Base-by-base conservation (phyloP, 2,113 vertebrate species). In the Tachysurus vachellii region DNA sequence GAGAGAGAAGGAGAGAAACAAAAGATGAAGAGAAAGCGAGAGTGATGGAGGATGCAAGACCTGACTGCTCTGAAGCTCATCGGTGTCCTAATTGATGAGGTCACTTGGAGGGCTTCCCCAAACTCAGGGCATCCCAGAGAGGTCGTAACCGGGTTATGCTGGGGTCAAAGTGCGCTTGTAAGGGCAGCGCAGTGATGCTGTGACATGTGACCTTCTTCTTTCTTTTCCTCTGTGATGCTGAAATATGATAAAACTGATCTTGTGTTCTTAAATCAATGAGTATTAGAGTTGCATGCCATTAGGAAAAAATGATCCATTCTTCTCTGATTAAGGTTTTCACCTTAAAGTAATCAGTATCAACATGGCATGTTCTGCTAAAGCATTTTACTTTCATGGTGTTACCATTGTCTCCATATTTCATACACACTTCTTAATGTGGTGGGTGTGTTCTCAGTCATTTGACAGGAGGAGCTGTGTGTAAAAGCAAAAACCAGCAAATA, bases 21-120 rank as follows among this genome's bases (percentile, higher is more conserved):
- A 86, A 80, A 64, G 87, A 81, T 71, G 31, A 71, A 70, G 89
- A 85, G 81, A 82, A 91, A 92, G 92, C 91, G 83, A 85, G 89
- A 89, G 85, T 84, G 44, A 88, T 86, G 86, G 79, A 84, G 71
- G 82, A 86, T 80, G 89, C 62, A 59, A 87, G 85, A 85, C 50
- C 88, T 93, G 92, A 90, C 92, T 93, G 91, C 87, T 90, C 87
- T 90, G 88, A 86, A 93, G 90, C 88, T 91, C 93, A 90, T 92
- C 70, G 89, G 71, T 82, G 83, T 80, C 88, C 86, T 95, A 93
- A 95, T 94, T 90, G 92, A 95, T 95, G 95, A 93, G 95, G 94
- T 95, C 94, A 94, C 84, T 57, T 76, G 53, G 88, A 91, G 94
- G 93, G 90, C 94, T 93, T 91, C 82, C 82, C 89, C 91, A 92